These are phyloP conservation scores for Zoanthus gigantus DNA, from an alignment of 92 coral and sea anemone species.

Conservation along the genomic window DNA sequence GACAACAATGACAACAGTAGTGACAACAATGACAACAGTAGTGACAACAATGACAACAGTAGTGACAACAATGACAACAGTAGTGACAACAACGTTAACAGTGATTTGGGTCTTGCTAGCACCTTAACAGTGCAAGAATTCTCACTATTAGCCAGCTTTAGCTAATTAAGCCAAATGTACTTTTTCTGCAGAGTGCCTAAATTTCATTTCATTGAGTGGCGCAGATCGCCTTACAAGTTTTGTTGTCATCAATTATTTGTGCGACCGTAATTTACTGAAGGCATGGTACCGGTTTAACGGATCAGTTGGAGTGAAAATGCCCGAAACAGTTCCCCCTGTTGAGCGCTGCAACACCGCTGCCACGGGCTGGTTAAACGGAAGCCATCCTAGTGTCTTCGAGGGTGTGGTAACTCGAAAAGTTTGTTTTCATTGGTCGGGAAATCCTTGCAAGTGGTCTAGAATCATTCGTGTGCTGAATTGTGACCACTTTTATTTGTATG, in stretches of 20 bases:
- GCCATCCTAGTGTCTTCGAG: no score
- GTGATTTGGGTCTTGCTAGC: no score
- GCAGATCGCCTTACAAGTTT: neutral
- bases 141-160: no score
- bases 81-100: no score
- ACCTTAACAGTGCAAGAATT: no score
- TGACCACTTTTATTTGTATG: slow-evolving; percentile 3
- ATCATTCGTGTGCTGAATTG: neutral
- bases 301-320: neutral
- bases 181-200: neutral
- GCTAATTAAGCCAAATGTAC: no score
- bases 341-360: neutral
- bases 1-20: no score
- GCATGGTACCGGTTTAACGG: no score
- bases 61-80: no score
- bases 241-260: neutral
- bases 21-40: no score
- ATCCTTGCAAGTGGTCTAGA: neutral
- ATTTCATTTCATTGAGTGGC: neutral
- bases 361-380: neutral
- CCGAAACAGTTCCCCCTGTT: neutral
- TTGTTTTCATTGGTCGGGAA: slow-evolving; percentile 21
- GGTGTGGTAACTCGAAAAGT: neutral
- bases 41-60: no score
- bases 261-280: neutral